Evolutionary conservation across 2,797 vertebrate genomes (phyloP).

Genomic region (Zalophus californianus): DNA sequence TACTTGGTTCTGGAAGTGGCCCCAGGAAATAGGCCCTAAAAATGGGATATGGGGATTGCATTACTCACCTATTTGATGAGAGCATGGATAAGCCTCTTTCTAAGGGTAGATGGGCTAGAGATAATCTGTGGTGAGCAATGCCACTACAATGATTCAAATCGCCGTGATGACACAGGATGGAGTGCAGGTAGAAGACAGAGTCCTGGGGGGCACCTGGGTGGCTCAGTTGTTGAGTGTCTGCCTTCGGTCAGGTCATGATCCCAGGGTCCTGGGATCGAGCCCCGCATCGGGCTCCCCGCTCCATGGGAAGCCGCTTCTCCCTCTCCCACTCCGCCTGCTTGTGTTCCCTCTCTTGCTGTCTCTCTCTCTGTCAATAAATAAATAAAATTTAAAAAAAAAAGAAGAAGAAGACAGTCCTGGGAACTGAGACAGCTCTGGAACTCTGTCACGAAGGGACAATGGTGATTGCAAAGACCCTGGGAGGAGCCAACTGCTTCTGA

Average conservation of each 20-base stretch:
- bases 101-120: background rate
- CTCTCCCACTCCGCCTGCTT: no score
- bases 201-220: no score
- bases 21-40: conserved; percentile 20
- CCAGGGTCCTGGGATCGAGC: no score
- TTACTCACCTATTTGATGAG: background rate
- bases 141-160: background rate
- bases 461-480: background rate
- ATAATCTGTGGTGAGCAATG: background rate
- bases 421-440: background rate
- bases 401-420: no score
- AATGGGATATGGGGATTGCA: background rate
- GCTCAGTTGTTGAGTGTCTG: no score
- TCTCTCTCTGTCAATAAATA: no score
- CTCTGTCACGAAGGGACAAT: background rate
- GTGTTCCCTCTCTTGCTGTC: no score
- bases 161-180: background rate
- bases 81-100: background rate
- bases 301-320: no score
- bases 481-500: background rate
- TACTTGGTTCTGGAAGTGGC: background rate
- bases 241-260: no score
- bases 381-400: no score
- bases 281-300: no score
- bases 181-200: background rate